These are phyloP conservation scores for Anthoptus insignis DNA, from an alignment of 2,888 invertebrate genomes.

Conservation along the genomic window DNA sequence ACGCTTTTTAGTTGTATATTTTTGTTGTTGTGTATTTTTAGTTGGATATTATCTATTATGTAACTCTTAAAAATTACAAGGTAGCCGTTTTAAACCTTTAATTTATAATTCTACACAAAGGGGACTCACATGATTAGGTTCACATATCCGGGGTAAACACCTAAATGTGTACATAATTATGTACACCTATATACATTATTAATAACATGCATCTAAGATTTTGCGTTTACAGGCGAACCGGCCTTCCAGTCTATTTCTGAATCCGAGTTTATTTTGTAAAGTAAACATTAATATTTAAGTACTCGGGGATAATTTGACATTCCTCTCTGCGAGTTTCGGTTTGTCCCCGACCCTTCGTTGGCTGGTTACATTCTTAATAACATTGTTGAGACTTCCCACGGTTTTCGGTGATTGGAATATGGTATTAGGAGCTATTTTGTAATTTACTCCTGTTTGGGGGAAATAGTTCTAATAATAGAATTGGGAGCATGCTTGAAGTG, in stretches of 20 bases:
- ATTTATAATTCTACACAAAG: no score
- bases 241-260: constrained; percentile 46
- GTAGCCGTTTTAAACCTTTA: no score
- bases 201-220: neutral
- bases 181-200: no score
- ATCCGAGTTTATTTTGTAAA: constrained; percentile 27
- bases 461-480: no score
- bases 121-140: no score
- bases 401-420: neutral
- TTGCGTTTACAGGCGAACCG: constrained; percentile 45
- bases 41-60: constrained; percentile 3
- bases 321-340: constrained; percentile 7
- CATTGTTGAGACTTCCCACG: constrained; percentile 2
- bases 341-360: constrained; percentile 3
- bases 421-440: neutral
- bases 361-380: constrained; percentile 9
- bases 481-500: no score
- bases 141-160: neutral
- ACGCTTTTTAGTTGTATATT: no score
- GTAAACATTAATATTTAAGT: constrained; percentile 31
- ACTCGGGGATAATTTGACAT: constrained; percentile 16
- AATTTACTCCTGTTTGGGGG: neutral
- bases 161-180: neutral
- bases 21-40: no score
- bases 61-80: no score